phyloP scores from a whole-genome alignment of 2,113 vertebrate genomes.

The Sander lucioperca region DNA sequence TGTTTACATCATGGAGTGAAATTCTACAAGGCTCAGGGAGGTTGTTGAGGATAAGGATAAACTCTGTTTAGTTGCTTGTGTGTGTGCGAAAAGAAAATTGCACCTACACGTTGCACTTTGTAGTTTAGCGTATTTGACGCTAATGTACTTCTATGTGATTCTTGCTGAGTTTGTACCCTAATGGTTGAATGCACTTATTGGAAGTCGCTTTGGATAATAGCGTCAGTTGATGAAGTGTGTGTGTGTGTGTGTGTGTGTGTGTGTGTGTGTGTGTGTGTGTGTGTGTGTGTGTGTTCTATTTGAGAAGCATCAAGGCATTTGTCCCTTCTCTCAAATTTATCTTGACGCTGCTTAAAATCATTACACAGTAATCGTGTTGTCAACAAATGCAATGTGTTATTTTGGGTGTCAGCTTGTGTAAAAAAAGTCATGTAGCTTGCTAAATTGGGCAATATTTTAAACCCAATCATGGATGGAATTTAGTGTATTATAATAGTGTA shows the following conservation, averaged over 20 bases:
- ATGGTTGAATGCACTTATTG: too few species aligned
- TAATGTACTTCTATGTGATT: too few species aligned
- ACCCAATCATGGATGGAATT: too few species aligned
- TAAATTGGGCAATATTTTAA: neutral
- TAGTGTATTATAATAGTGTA: accelerated
- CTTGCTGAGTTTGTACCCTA: too few species aligned
- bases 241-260: neutral
- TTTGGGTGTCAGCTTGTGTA: neutral
- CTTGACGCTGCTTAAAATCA: neutral
- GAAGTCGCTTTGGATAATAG: too few species aligned
- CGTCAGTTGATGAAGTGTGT: neutral
- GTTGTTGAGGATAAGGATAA: constrained; percentile 7
- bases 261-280: neutral
- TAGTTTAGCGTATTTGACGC: too few species aligned
- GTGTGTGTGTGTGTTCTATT: neutral
- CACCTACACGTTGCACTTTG: too few species aligned
- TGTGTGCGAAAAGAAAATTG: too few species aligned
- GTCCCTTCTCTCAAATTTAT: neutral
- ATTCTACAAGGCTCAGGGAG: constrained; percentile 24
- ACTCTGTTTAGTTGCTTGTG: neutral
- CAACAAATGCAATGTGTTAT: neutral
- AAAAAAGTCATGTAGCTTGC: neutral
- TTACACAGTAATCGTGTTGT: too few species aligned
- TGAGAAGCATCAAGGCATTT: neutral
- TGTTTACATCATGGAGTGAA: neutral